phyloP scores from a whole-genome alignment of 2,113 vertebrate genomes.

The Tragelaphus scriptus region DNA sequence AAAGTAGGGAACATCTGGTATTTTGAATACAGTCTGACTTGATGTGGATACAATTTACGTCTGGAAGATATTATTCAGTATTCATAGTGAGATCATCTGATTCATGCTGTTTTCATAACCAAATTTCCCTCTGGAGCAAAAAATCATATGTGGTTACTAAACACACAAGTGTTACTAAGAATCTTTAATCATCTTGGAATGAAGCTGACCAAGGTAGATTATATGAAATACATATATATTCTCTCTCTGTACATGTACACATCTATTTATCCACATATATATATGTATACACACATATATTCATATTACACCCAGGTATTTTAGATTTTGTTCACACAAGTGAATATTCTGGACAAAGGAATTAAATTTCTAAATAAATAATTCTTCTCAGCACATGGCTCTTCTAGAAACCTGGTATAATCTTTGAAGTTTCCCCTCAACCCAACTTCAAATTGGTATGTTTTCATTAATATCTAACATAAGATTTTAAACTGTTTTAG shows the following conservation, averaged over 20 bases:
- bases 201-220: constrained; percentile 1
- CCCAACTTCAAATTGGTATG: not conserved
- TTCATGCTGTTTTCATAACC: constrained; percentile 67
- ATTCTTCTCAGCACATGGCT: not conserved
- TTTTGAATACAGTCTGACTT: constrained; percentile 60
- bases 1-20: constrained; percentile 65
- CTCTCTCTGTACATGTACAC: not conserved
- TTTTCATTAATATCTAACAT: not conserved
- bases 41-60: constrained; percentile 59
- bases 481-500: constrained; percentile 2
- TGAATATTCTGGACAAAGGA: not conserved
- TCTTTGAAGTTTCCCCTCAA: not conserved
- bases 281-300: not conserved
- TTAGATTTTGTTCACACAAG: not conserved
- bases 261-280: not conserved
- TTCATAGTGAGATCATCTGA: constrained; percentile 62
- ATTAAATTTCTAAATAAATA: constrained; percentile 9
- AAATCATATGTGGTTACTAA: constrained; percentile 68
- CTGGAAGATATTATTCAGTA: constrained; percentile 64
- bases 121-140: constrained; percentile 54
- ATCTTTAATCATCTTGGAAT: constrained; percentile 54
- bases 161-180: constrained; percentile 49
- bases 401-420: not conserved
- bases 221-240: not conserved
- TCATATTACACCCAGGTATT: not conserved